A percentile compares a stretch with the other conserved stretches of the same genome.
These are phyloP conservation scores for Microtus montanus DNA, from an alignment of 2,113 vertebrate genomes.

Conservation along the genomic window DNA sequence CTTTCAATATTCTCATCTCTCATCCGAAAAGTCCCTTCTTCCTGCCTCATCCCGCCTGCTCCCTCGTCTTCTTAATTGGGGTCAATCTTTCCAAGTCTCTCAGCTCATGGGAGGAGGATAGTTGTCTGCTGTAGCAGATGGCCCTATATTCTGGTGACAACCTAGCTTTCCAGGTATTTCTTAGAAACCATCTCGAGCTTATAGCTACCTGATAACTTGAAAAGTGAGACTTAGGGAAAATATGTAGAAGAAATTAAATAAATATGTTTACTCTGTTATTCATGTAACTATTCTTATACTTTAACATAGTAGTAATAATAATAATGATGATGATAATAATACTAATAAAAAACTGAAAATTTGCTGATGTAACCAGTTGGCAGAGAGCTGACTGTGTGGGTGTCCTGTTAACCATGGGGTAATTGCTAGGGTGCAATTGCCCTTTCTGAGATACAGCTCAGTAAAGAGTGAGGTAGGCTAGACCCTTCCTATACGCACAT, in stretches of 20 bases:
- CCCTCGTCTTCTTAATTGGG: neutral
- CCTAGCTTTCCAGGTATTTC: neutral
- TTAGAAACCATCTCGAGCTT: neutral
- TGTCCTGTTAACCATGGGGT: accelerated
- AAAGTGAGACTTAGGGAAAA: conserved; percentile 10
- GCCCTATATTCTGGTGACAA: neutral
- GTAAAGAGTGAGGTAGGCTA: neutral
- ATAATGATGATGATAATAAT: accelerated
- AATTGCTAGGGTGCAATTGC: no score
- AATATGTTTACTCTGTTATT: neutral
- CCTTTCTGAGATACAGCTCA: no score
- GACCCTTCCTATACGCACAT: neutral
- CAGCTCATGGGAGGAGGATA: neutral
- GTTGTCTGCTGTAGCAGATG: neutral
- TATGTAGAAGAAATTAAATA: neutral
- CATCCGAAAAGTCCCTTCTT: neutral
- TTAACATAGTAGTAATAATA: neutral
- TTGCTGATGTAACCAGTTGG: neutral
- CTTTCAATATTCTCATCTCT: neutral
- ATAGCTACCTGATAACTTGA: neutral
- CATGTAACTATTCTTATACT: neutral
- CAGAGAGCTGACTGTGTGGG: neutral
- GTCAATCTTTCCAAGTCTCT: neutral
- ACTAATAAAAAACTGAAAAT: neutral
- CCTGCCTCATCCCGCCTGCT: neutral